Conservation (phyloP, 1,140 invertebrate species). For the Delia radicum region DNA sequence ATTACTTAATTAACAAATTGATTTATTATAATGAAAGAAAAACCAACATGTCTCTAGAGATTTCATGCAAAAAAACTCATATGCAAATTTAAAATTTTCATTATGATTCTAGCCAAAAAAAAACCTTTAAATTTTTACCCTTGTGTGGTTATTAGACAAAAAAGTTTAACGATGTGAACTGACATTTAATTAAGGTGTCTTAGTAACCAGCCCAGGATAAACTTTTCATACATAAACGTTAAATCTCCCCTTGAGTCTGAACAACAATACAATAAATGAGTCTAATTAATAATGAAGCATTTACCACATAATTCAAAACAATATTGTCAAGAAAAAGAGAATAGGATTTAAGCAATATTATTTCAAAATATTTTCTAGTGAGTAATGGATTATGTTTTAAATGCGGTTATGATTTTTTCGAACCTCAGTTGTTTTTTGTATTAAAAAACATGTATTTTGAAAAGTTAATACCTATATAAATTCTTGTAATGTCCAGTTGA, state of each 20-base stretch:
- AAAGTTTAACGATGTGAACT: constrained; percentile 27
- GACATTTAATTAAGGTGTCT: constrained; percentile 55
- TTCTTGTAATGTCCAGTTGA: no score
- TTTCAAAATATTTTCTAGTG: no score
- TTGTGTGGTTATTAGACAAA: not conserved
- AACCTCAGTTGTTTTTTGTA: no score
- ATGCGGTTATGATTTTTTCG: no score
- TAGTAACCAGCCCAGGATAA: constrained; percentile 27
- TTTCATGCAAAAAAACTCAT: not conserved
- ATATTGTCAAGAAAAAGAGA: not conserved
- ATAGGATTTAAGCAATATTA: no score
- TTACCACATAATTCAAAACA: constrained; percentile 40
- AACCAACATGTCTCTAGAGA: not conserved
- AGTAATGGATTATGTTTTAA: no score
- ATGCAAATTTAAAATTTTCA: constrained; percentile 12
- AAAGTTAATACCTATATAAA: no score
- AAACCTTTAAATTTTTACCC: no score
- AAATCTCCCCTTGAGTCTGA: not conserved
- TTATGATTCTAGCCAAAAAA: not conserved
- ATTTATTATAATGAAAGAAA: constrained; percentile 49
- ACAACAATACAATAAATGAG: constrained; percentile 39
- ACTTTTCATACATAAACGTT: not conserved
- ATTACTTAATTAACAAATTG: constrained; percentile 50
- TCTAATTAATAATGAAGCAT: constrained; percentile 55
- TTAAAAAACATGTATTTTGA: not conserved